phyloP scores from a whole-genome alignment of 2,797 vertebrate genomes.

The Oryzias dopingdopingensis region DNA sequence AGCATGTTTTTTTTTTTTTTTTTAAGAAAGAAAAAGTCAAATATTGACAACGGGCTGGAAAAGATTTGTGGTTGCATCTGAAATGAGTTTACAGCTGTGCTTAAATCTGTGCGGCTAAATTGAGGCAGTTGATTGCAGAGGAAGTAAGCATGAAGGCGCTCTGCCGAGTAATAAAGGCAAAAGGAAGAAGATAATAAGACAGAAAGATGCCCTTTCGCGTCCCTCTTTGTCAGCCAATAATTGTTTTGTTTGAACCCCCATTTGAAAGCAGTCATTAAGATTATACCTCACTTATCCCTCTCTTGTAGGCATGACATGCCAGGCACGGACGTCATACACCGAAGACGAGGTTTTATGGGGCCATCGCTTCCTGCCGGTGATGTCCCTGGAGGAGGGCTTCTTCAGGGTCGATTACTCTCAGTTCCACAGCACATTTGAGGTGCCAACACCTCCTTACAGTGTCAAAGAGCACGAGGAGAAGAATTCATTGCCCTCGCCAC shows the following conservation, averaged over 20 bases:
- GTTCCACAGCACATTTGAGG: constrained; percentile 88
- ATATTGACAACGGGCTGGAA: constrained; percentile 2
- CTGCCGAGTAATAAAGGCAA: constrained; percentile 12
- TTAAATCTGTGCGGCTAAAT: constrained; percentile 29
- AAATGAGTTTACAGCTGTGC: constrained; percentile 6
- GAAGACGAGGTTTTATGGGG: constrained; percentile 92
- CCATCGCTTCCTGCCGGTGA: constrained; percentile 88
- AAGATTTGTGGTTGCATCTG: constrained; percentile 3
- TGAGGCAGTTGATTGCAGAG: constrained; percentile 13
- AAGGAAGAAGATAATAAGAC: constrained; percentile 15
- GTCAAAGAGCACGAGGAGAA: constrained; percentile 87
- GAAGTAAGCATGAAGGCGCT: constrained; percentile 7
- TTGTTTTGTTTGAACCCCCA: constrained; percentile 14
- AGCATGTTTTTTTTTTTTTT: background rate
- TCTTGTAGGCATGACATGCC: constrained; percentile 87
- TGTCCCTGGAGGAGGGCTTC: constrained; percentile 90
- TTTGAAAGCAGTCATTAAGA: constrained; percentile 9
- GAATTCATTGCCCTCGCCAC: constrained; percentile 73
- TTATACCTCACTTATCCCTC: constrained; percentile 1
- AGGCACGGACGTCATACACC: constrained; percentile 88
- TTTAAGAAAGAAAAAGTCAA: constrained; percentile 5
- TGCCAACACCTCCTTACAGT: constrained; percentile 84
- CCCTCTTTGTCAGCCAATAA: constrained; percentile 7
- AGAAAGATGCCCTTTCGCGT: constrained; percentile 10
- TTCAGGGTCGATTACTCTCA: constrained; percentile 91